These are phyloP conservation scores for Palloptera scutellata DNA, from an alignment of 2,888 invertebrate genomes.

Conservation along the genomic window DNA sequence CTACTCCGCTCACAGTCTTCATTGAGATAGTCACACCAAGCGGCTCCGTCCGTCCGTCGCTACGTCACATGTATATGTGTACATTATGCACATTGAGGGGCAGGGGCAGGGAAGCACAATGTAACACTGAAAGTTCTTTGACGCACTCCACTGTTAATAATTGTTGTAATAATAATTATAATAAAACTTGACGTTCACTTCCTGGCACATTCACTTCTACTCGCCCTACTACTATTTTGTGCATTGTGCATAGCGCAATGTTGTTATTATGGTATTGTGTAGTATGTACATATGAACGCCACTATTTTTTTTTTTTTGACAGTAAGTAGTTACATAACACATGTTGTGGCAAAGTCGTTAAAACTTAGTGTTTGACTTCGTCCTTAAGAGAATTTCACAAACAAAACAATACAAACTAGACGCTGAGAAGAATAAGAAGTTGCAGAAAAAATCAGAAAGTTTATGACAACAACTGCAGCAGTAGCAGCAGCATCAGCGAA, in stretches of 20 bases:
- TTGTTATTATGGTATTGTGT: conserved; percentile 4
- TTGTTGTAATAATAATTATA: conserved; percentile 25
- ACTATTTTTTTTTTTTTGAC: conserved; percentile 18
- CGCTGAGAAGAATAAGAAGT: not conserved
- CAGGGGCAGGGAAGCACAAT: too few species aligned
- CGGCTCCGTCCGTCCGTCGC: too few species aligned
- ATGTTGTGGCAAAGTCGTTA: conserved; percentile 40
- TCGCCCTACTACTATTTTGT: not conserved
- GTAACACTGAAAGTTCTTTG: not conserved
- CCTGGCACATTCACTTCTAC: not conserved
- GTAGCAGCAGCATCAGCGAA: not conserved
- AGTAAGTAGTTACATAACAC: conserved; percentile 34
- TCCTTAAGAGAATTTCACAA: conserved; percentile 30
- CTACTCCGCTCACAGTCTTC: not conserved
- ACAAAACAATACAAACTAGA: too few species aligned
- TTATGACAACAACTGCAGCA: conserved; percentile 24
- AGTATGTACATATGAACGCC: not conserved
- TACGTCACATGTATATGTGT: too few species aligned
- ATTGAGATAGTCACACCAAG: too few species aligned
- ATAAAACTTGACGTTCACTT: conserved; percentile 19
- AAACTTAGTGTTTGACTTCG: conserved; percentile 37
- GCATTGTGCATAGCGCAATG: conserved; percentile 5
- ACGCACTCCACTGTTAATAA: conserved; percentile 6
- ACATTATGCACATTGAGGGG: too few species aligned
- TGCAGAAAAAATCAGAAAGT: conserved; percentile 21